These are phyloP conservation scores for Apamea anceps DNA, from an alignment of 2,888 invertebrate genomes.

Conservation along the genomic window DNA sequence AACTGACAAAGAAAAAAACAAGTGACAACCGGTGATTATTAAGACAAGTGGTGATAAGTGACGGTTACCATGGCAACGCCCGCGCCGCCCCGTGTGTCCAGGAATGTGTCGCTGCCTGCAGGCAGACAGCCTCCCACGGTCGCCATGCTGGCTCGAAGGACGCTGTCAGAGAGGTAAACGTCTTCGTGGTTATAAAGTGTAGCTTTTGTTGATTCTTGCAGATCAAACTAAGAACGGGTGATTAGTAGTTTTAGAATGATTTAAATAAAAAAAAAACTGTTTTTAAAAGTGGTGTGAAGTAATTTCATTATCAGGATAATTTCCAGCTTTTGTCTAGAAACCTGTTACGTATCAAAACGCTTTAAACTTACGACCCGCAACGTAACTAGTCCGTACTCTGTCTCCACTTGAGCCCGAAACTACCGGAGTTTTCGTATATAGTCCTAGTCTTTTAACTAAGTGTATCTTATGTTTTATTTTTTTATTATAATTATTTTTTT, in stretches of 20 bases:
- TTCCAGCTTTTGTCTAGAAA: neutral
- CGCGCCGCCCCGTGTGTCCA: slow-evolving; percentile 84
- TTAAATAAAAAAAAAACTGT: neutral
- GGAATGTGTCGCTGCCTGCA: slow-evolving; percentile 87
- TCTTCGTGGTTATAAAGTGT: neutral
- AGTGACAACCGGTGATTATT: slow-evolving; percentile 40
- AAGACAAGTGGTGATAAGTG: slow-evolving; percentile 46
- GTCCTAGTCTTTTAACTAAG: no score
- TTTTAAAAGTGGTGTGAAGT: neutral
- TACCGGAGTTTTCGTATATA: neutral
- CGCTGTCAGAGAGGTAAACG: slow-evolving; percentile 87
- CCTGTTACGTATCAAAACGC: neutral
- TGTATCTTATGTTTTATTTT: no score
- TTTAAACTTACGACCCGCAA: neutral
- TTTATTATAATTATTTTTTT: no score
- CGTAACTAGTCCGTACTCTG: neutral
- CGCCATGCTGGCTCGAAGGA: slow-evolving; percentile 82
- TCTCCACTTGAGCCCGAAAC: neutral
- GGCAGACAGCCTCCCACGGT: slow-evolving; percentile 86
- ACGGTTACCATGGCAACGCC: slow-evolving; percentile 77
- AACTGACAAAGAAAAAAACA: slow-evolving; percentile 24
- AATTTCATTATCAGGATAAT: neutral
- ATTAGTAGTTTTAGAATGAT: neutral
- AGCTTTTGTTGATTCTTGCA: neutral
- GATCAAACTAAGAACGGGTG: neutral